These are phyloP conservation scores for Agrilus planipennis DNA, from an alignment of 1,140 invertebrate species.

Conservation along the genomic window DNA sequence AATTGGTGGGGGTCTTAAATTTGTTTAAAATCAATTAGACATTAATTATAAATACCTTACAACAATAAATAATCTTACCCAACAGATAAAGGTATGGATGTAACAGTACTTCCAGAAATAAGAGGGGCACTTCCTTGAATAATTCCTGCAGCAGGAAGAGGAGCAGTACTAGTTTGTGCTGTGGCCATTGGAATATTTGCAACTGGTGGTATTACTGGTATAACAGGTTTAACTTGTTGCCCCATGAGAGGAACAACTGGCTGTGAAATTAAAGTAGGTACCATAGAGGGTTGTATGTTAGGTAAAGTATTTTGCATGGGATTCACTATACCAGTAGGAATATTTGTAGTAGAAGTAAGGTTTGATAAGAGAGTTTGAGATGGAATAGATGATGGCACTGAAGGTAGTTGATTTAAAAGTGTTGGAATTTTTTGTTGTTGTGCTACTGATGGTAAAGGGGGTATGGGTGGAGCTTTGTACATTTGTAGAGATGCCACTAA, in stretches of 20 bases:
- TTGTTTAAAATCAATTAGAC: no score
- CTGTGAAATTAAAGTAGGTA: no score
- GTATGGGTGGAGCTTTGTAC: constrained; percentile 30
- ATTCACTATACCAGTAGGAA: constrained; percentile 30
- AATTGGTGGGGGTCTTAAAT: no score
- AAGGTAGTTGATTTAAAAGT: constrained; percentile 7
- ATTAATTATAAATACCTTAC: no score
- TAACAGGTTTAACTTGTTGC: background rate
- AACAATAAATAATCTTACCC: no score
- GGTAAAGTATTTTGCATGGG: constrained; percentile 25
- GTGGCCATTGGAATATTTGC: background rate
- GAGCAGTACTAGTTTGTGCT: background rate
- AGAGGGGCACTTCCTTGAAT: background rate
- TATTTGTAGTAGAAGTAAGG: constrained; percentile 13
- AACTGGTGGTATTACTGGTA: no score
- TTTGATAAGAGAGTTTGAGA: constrained; percentile 5
- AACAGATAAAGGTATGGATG: no score
- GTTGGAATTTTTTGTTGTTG: constrained; percentile 6
- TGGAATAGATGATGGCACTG: constrained; percentile 10
- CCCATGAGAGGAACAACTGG: constrained; percentile 12
- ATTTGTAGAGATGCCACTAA: constrained; percentile 52
- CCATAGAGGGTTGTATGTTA: constrained; percentile 2
- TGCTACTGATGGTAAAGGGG: constrained; percentile 29
- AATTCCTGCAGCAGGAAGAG: background rate
- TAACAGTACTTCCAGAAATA: background rate